Evolutionary conservation across 1,140 invertebrate genomes (phyloP), one percentile per base, ranked within the genome.

Genomic region (Lysiphlebus fabarum): DNA sequence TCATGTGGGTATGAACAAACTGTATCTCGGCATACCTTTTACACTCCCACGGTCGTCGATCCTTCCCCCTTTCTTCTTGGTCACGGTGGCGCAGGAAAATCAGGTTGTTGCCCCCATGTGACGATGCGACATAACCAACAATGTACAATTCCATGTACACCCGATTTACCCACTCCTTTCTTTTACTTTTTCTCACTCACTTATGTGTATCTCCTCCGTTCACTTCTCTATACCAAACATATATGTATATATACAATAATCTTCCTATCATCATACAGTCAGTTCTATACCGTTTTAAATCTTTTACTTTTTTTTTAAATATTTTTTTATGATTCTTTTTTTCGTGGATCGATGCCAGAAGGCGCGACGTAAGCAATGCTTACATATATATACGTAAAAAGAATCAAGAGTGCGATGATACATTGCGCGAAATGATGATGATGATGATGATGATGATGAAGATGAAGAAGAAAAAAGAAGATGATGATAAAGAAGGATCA

Each of bases 21-120:
- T 37, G 34, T 17, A 44, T 45, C 8, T 56, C 11, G 33, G 36
- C 36, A 36, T 17, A 33, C 41, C 51, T 60, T 43, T 50, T 60
- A 55, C 58, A 55, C 58, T 60, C 58, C 58, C 58, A 60, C 58
- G 58, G 51, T 60, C 58, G 58, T 53, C n/a, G 57, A 54, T 38
- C 49, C 49, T 12, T 38, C 49, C 36, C 7, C n/a, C 11, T 34
- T n/a, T 51, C 49, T 12, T 51, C 49, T 26, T 51, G 49, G 58
- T 60, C 51, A 54, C 58, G 51, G 57, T 53, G 58, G 44, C 53
- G 51, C 36, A 55, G 58, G 58, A 60, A 60, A 60, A 60, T 60
- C 58, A 60, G 58, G 58, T 60, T 60, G 51, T 60, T 60, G 58
- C 58, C 58, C 58, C 40, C 58, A 51, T 55, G 40, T 44, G 53